A percentile compares a stretch with the other conserved stretches of the same genome.
Conservation (phyloP, 2,113 vertebrate species). For the Heterocephalus glaber region DNA sequence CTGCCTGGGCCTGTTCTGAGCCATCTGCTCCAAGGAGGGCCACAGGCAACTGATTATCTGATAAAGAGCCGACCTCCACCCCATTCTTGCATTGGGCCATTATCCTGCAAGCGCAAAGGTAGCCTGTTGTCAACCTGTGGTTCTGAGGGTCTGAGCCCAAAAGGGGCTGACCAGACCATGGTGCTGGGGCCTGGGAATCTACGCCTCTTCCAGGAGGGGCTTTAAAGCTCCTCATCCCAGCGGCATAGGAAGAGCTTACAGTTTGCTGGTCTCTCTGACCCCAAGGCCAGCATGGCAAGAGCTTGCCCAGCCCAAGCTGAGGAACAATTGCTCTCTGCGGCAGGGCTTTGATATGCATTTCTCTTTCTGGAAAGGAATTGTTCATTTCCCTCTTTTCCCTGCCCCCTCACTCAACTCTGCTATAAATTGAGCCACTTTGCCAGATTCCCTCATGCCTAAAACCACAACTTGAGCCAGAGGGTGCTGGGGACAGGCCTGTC, state of each 20-base stretch:
- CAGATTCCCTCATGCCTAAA: constrained; percentile 3
- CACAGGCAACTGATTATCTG: neutral
- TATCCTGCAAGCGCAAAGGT: neutral
- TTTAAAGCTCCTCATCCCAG: neutral
- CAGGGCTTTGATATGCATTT: constrained; percentile 11
- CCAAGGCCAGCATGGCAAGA: neutral
- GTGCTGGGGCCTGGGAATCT: neutral
- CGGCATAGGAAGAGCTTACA: too few species aligned
- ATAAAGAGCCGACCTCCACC: neutral
- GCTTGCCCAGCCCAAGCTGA: neutral
- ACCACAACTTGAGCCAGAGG: neutral
- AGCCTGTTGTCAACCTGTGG: neutral
- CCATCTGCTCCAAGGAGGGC: neutral
- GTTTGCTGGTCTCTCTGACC: neutral
- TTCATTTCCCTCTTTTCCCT: neutral
- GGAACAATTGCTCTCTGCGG: neutral
- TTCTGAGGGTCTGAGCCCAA: neutral
- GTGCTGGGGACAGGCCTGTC: neutral
- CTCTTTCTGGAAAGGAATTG: constrained; percentile 20
- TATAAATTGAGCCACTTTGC: neutral
- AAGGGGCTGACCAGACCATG: neutral
- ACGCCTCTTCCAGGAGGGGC: neutral
- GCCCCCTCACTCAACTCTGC: neutral
- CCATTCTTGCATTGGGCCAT: neutral
- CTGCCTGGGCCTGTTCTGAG: neutral